Evolutionary conservation across 2,113 vertebrate genomes (phyloP).

Genomic region (Aspiorhynchus laticeps): DNA sequence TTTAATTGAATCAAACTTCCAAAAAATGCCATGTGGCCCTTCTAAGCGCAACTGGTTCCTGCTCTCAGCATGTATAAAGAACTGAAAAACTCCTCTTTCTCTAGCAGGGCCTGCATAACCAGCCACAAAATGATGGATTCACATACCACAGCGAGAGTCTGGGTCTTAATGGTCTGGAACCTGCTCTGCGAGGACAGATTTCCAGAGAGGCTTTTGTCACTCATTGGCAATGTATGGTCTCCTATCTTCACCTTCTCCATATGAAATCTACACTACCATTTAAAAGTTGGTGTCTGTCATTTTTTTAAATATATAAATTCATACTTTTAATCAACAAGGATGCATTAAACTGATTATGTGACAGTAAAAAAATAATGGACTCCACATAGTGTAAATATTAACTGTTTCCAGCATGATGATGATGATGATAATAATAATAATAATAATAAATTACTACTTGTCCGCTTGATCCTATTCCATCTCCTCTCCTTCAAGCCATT

Average conservation of each 20-base stretch:
- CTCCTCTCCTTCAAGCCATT: too few relatives aligned
- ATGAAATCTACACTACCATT: neutral
- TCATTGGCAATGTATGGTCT: slow-evolving; percentile 45
- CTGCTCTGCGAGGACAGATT: slow-evolving; percentile 16
- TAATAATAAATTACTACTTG: too few relatives aligned
- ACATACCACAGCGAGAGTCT: slow-evolving; percentile 29
- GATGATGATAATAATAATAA: too few relatives aligned
- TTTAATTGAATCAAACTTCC: neutral
- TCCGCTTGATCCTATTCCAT: too few relatives aligned
- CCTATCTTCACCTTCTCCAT: slow-evolving; percentile 20
- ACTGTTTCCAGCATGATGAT: too few relatives aligned
- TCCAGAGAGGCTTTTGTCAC: slow-evolving; percentile 25
- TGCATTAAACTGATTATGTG: neutral
- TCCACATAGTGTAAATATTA: too few relatives aligned
- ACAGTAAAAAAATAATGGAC: neutral
- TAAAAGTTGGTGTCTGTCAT: neutral
- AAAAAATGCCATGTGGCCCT: neutral
- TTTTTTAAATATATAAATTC: neutral
- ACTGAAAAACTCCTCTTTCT: neutral
- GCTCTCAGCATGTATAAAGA: neutral
- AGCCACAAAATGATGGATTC: slow-evolving; percentile 22
- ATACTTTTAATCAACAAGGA: neutral
- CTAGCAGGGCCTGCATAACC: neutral
- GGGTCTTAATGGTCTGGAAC: slow-evolving; percentile 41
- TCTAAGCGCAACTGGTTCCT: neutral